Evolutionary conservation across 2,888 invertebrate genomes (phyloP), one percentile per base, ranked within the genome.

Genomic region (Pyralis farinalis): DNA sequence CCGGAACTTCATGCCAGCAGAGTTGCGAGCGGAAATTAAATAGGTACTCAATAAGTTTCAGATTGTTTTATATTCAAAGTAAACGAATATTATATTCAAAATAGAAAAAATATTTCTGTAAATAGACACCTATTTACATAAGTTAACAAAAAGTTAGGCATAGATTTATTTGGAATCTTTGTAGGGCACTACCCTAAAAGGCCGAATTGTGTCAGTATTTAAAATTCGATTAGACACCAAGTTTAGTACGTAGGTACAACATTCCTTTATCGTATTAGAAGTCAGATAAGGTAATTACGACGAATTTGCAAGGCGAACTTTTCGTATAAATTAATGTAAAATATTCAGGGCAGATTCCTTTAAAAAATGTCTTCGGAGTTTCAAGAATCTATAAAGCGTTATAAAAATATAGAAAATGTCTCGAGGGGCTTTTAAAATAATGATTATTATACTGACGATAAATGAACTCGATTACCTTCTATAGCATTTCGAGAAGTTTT

Each of bases 351-450:
- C 55, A 53, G 47, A 49, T 42, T 38, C 30, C 37, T 51, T 55
- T 51, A 51, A 56, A 57, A 47, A 37, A 48, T 40, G 41, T 40
- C 46, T 43, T 47, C 43, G 42, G 46, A 40, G 51, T 51, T 48
- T 32, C 36, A 46, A 32, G 50, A 51, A 55, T 51, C 47, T 50
- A 40, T 45, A 46, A 48, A 49, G 47, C 46, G 45, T 46, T 43
- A 50, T 55, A 52, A 58, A 51, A 56, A 60, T 46, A 38, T 49
- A 56, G 54, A 54, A 47, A 49, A 47, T 49, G 48, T 49, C 35
- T 42, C 37, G 10, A 12, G 44, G 29, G 33, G 42, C 47, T 44
- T 40, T 44, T 40, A 42, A 47, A 44, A 41, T 40, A 44, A 44
- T 42, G 31, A 43, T 43, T 37, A 34, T 46, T 39, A 44, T 22